A percentile compares a stretch with the other conserved stretches of the same genome.
Conservation (phyloP, 2,888 invertebrate species). For the Drosophila peninsularis region DNA sequence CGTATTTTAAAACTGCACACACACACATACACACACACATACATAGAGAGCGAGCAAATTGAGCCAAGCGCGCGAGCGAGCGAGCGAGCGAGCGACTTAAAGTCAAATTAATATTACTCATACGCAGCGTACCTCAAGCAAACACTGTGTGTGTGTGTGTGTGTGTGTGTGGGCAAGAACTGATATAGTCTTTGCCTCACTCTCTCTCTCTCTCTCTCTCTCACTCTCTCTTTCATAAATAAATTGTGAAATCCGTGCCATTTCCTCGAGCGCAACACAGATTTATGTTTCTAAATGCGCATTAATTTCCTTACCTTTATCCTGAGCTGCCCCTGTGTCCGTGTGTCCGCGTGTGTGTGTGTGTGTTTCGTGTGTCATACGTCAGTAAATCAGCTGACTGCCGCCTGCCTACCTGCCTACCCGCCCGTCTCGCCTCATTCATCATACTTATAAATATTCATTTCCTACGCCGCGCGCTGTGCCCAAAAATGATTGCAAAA, state of each 20-base stretch:
- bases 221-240: constrained; percentile 44
- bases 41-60: constrained; percentile 39
- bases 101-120: constrained; percentile 78
- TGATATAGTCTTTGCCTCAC: constrained; percentile 22
- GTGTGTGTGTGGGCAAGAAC: constrained; percentile 21
- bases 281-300: constrained; percentile 79
- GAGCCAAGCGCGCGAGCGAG: constrained; percentile 40
- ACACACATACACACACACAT: constrained; percentile 15
- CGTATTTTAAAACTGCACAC: constrained; percentile 56
- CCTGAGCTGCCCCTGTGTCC: constrained; percentile 40
- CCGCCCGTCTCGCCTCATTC: constrained; percentile 65
- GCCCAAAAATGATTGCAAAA: constrained; percentile 76
- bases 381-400: constrained; percentile 75
- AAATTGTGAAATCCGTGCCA: constrained; percentile 73
- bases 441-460: constrained; percentile 81
- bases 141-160: neutral
- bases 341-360: constrained; percentile 17
- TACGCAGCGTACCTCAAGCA: constrained; percentile 54
- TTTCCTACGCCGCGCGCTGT: constrained; percentile 55
- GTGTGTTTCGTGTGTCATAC: constrained; percentile 67
- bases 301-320: constrained; percentile 80
- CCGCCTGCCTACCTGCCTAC: constrained; percentile 38
- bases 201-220: neutral
- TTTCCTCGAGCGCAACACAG: constrained; percentile 69
- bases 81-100: constrained; percentile 59